Conservation (phyloP, 2,888 invertebrate genomes). For the Scaptomyza caliginosa region DNA sequence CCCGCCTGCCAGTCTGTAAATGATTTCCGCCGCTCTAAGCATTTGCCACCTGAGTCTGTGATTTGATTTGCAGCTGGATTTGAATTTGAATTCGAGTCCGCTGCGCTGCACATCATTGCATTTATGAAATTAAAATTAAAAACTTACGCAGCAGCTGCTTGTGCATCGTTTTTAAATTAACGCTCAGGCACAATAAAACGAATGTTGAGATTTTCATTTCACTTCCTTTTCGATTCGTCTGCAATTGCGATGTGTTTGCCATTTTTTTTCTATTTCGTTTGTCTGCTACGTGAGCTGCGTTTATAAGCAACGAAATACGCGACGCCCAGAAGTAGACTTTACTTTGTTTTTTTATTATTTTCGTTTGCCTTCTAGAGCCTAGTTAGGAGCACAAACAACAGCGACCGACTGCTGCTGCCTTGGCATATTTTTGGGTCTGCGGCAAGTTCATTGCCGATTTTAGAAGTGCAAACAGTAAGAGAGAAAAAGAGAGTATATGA, state of each 20-base stretch:
- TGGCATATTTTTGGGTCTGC: slow-evolving; percentile 58
- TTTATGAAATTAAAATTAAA: slow-evolving; percentile 75
- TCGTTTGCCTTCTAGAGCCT: slow-evolving; percentile 41
- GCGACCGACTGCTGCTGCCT: slow-evolving; percentile 31
- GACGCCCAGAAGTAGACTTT: slow-evolving; percentile 43
- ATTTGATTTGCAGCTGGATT: slow-evolving; percentile 55
- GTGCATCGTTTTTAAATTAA: slow-evolving; percentile 32
- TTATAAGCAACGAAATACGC: slow-evolving; percentile 36
- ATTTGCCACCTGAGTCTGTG: slow-evolving; percentile 55
- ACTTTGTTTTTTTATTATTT: slow-evolving; percentile 25
- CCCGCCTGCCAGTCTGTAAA: slow-evolving; percentile 40
- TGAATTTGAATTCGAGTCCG: background rate
- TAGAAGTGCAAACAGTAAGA: slow-evolving; percentile 48
- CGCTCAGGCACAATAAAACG: slow-evolving; percentile 1
- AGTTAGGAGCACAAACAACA: slow-evolving; percentile 56
- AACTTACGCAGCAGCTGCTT: slow-evolving; percentile 34
- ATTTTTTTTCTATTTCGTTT: slow-evolving; percentile 19
- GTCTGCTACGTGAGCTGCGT: slow-evolving; percentile 74
- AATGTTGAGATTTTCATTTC: slow-evolving; percentile 1
- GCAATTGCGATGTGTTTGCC: slow-evolving; percentile 30
- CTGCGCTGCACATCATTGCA: slow-evolving; percentile 60
- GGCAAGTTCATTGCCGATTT: slow-evolving; percentile 81
- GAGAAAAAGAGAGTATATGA: slow-evolving; percentile 74
- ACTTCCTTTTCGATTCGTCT: slow-evolving; percentile 36
- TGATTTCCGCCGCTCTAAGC: slow-evolving; percentile 69